Conservation (phyloP, 2,797 vertebrate species). For the Novumbra hubbsi region DNA sequence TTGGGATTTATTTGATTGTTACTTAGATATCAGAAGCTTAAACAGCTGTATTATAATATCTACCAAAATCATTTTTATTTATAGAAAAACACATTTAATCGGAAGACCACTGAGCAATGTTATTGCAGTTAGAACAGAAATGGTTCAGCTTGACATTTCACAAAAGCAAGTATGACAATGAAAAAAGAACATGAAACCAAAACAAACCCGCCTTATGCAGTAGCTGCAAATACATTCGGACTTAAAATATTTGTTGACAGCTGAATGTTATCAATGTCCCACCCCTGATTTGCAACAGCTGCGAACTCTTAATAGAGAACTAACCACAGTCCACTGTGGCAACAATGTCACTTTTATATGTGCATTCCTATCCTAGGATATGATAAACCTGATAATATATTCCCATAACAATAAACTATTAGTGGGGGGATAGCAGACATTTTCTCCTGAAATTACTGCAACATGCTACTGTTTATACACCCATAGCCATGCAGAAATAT, state of each 20-base stretch:
- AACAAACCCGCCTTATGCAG: background rate
- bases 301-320: slow-evolving; percentile 51
- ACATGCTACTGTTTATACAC: too few species aligned
- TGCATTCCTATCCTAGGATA: background rate
- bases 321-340: slow-evolving; percentile 29
- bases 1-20: background rate
- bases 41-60: background rate
- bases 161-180: background rate
- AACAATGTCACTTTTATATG: background rate
- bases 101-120: background rate
- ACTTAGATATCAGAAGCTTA: background rate
- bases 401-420: background rate
- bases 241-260: slow-evolving; percentile 43
- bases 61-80: too few species aligned
- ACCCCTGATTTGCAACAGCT: slow-evolving; percentile 61
- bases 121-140: background rate
- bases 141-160: slow-evolving; percentile 12
- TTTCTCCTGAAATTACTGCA: too few species aligned
- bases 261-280: slow-evolving; percentile 38
- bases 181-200: background rate
- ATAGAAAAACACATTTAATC: too few species aligned
- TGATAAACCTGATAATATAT: background rate
- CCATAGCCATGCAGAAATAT: background rate
- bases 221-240: slow-evolving; percentile 9
- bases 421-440: background rate